phyloP scores from a whole-genome alignment of 2,888 invertebrate species.

The Carabus problematicus region DNA sequence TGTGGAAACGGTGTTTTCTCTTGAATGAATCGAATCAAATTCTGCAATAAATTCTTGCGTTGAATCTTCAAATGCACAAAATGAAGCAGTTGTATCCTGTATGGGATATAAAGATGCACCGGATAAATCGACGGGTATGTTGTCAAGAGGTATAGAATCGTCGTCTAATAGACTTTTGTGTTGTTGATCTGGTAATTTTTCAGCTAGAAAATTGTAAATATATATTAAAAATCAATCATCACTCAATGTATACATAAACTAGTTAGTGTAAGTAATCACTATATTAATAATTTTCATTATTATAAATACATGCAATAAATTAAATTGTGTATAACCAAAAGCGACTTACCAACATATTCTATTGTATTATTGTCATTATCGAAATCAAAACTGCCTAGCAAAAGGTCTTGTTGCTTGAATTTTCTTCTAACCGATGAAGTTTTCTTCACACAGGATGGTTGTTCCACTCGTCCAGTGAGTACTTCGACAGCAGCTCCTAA shows the following conservation, averaged over 20 bases:
- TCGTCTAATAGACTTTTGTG: conserved; percentile 76
- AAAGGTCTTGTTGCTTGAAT: conserved; percentile 65
- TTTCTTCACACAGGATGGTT: conserved; percentile 69
- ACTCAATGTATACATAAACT: no score
- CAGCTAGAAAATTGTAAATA: conserved; percentile 28
- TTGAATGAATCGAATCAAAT: conserved; percentile 60
- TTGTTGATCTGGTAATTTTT: conserved; percentile 45
- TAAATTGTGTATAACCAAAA: neutral
- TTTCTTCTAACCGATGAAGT: conserved; percentile 61
- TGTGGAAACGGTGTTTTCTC: conserved; percentile 44
- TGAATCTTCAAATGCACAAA: neutral
- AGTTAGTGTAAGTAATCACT: neutral
- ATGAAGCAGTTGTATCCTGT: no score
- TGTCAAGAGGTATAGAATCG: conserved; percentile 69
- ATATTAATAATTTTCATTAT: neutral
- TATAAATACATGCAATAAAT: neutral
- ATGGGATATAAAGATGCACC: conserved; percentile 58
- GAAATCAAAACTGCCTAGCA: conserved; percentile 69
- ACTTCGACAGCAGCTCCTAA: conserved; percentile 89
- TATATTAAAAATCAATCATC: no score
- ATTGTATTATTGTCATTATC: conserved; percentile 56
- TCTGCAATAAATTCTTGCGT: conserved; percentile 51
- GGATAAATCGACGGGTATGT: conserved; percentile 72
- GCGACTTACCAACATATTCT: conserved; percentile 15
- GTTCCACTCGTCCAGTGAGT: conserved; percentile 81